Evolutionary conservation across 2,113 vertebrate genomes (phyloP).

Genomic region (Anolis carolinensis): DNA sequence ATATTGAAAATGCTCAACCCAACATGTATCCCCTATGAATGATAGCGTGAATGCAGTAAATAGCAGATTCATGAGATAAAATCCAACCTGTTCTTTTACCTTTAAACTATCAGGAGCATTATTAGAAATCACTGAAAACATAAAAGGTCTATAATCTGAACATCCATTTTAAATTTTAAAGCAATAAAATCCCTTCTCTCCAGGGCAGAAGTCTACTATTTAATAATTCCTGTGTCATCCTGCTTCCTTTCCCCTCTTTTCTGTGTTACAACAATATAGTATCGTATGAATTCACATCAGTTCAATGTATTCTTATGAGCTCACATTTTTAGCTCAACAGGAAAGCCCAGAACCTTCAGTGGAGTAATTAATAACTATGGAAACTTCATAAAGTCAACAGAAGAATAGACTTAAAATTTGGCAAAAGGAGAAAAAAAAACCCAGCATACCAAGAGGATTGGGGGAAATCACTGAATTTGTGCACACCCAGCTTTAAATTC

Average conservation of each 20-base stretch:
- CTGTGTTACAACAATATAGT: background rate
- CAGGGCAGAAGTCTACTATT: too few relatives aligned
- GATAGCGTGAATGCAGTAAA: too few relatives aligned
- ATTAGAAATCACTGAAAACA: conserved; percentile 17
- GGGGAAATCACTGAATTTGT: conserved; percentile 37
- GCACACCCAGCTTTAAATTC: too few relatives aligned
- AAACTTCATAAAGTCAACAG: conserved; percentile 50
- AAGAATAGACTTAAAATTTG: conserved; percentile 49
- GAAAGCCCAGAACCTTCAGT: conserved; percentile 54
- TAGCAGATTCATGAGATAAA: too few relatives aligned
- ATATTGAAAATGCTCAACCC: too few relatives aligned
- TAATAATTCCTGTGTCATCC: background rate
- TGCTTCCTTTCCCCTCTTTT: conserved; percentile 8
- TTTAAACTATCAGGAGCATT: too few relatives aligned
- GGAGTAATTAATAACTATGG: conserved; percentile 41
- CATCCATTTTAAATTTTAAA: conserved; percentile 17
- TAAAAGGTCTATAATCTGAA: conserved; percentile 45
- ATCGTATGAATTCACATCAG: background rate
- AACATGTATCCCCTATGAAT: too few relatives aligned
- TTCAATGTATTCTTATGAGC: background rate
- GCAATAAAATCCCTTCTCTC: too few relatives aligned
- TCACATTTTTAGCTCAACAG: conserved; percentile 41
- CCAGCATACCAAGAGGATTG: conserved; percentile 39
- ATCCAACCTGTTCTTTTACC: too few relatives aligned
- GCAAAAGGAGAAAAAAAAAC: conserved; percentile 41